Percentiles rank a stretch among this genome's conserved stretches.
phyloP scores from a whole-genome alignment of 2,888 invertebrate species.

The Argynnis bischoffii region DNA sequence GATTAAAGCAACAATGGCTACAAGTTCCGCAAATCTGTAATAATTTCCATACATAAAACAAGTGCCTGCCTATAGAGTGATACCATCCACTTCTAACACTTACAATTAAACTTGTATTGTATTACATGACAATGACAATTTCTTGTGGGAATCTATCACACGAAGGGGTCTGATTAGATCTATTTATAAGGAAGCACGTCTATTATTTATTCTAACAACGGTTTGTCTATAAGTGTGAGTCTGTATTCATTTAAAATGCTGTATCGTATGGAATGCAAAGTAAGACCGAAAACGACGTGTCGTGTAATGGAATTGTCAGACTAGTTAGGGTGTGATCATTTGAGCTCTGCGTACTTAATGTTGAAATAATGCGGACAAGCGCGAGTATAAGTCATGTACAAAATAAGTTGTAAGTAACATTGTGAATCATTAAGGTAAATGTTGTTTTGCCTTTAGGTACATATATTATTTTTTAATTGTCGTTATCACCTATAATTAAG shows the following conservation, averaged over 20 bases:
- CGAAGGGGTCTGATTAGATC: constrained; percentile 45
- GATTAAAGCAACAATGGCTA: too few relatives aligned
- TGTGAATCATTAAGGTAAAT: too few relatives aligned
- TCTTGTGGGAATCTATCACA: constrained; percentile 44
- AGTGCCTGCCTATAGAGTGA: not conserved
- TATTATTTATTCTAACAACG: constrained; percentile 51
- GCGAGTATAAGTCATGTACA: not conserved
- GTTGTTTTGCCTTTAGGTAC: too few relatives aligned
- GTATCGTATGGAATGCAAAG: constrained; percentile 72
- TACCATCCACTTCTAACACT: constrained; percentile 17
- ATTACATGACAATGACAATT: constrained; percentile 32
- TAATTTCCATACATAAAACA: not conserved
- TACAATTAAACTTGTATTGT: constrained; percentile 21
- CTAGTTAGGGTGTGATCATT: constrained; percentile 17
- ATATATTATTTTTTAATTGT: too few relatives aligned
- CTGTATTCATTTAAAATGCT: constrained; percentile 73
- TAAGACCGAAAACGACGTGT: constrained; percentile 68
- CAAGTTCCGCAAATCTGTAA: not conserved
- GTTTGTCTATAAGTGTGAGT: constrained; percentile 52
- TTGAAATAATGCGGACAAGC: constrained; percentile 2
- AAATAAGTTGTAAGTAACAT: too few relatives aligned
- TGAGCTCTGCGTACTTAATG: constrained; percentile 14
- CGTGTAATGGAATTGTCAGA: constrained; percentile 49
- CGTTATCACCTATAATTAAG: too few relatives aligned
- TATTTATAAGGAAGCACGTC: constrained; percentile 42